These are phyloP conservation scores for Bambusicola thoracicus DNA, from an alignment of 2,113 vertebrate genomes.

Conservation along the genomic window DNA sequence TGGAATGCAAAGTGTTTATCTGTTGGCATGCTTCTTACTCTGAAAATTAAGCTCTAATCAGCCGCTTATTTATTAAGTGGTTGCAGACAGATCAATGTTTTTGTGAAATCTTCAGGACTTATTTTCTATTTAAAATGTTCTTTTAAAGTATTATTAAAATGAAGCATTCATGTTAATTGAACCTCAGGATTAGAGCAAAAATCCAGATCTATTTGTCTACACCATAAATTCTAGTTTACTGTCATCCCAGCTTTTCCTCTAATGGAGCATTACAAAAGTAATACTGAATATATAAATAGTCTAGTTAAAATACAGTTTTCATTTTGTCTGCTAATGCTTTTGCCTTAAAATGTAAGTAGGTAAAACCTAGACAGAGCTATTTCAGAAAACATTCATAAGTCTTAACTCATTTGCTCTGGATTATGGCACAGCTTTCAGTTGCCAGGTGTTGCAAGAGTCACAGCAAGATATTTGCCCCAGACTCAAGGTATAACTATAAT, in stretches of 20 bases:
- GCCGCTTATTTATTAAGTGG: neutral
- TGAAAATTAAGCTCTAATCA: neutral
- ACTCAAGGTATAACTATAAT: neutral
- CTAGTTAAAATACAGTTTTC: neutral
- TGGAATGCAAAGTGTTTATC: slow-evolving; percentile 28
- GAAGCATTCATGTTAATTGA: neutral
- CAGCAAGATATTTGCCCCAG: neutral
- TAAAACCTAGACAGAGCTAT: neutral
- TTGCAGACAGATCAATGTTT: neutral
- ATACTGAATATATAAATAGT: neutral
- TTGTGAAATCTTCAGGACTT: neutral
- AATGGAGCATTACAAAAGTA: neutral
- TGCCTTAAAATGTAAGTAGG: neutral
- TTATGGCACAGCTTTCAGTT: neutral
- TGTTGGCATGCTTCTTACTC: neutral
- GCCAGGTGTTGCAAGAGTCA: neutral
- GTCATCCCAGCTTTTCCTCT: neutral
- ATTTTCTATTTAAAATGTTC: neutral
- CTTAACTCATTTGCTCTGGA: neutral
- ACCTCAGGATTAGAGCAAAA: neutral
- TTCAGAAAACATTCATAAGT: neutral
- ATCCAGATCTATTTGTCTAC: neutral
- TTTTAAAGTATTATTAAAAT: neutral
- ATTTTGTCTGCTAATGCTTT: neutral
- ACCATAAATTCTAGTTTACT: neutral